Evolutionary conservation across 2,113 vertebrate species (phyloP).

Genomic region (Ascaphus truei): DNA sequence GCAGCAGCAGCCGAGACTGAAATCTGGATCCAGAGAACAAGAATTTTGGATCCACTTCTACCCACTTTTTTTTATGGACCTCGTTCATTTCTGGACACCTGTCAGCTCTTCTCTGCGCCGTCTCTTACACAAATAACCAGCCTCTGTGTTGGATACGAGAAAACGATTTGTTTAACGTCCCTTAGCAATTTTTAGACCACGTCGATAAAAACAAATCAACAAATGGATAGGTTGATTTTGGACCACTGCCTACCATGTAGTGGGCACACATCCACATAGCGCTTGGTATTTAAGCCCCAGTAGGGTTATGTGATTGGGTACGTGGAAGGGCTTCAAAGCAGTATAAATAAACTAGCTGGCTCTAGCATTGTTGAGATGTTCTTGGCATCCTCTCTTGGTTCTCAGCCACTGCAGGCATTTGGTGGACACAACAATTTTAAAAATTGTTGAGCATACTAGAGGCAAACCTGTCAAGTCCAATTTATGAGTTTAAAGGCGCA

Average conservation of each 20-base stretch:
- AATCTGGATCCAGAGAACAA: background rate
- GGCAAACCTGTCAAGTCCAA: background rate
- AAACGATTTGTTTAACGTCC: slow-evolving; percentile 22
- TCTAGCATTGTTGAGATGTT: slow-evolving; percentile 43
- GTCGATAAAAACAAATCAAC: slow-evolving; percentile 43
- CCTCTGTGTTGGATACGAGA: slow-evolving; percentile 33
- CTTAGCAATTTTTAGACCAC: slow-evolving; percentile 39
- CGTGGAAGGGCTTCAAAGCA: slow-evolving; percentile 30
- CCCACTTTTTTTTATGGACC: slow-evolving; percentile 7
- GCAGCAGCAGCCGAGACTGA: too few species aligned
- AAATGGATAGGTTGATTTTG: slow-evolving; percentile 49
- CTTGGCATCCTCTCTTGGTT: slow-evolving; percentile 32
- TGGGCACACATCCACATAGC: slow-evolving; percentile 41
- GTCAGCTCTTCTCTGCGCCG: background rate
- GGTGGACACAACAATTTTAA: background rate
- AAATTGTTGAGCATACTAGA: background rate
- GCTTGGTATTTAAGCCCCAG: slow-evolving; percentile 39
- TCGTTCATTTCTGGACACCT: background rate
- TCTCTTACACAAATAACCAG: slow-evolving; percentile 27
- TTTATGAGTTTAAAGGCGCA: background rate
- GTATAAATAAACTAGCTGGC: slow-evolving; percentile 44
- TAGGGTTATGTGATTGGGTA: slow-evolving; percentile 34
- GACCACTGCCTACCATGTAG: slow-evolving; percentile 38
- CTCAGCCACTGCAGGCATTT: slow-evolving; percentile 17
- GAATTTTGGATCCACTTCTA: background rate